Conservation (phyloP, 2,113 vertebrate species). For the Hymenochirus boettgeri region DNA sequence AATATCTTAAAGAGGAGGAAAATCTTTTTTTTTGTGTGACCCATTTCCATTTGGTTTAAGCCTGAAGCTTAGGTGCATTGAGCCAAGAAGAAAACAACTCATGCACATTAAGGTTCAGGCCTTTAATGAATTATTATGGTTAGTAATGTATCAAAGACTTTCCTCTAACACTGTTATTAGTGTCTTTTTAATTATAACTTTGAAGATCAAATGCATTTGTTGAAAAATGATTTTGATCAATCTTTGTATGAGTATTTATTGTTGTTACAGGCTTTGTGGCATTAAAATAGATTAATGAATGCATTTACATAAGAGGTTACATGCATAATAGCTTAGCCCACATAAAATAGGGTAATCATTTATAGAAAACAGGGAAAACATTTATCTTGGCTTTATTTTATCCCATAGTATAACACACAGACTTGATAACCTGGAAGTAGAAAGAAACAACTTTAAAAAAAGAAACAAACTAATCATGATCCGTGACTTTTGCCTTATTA, state of each 20-base stretch:
- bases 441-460: background rate
- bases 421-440: too few species aligned
- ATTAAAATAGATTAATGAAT: too few species aligned
- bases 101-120: constrained; percentile 7
- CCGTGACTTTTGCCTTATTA: too few species aligned
- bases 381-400: too few species aligned
- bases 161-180: constrained; percentile 26
- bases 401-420: too few species aligned
- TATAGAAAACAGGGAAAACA: too few species aligned
- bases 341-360: too few species aligned
- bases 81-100: constrained; percentile 22
- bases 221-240: constrained; percentile 4
- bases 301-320: too few species aligned
- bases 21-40: too few species aligned
- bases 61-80: background rate
- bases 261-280: background rate
- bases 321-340: too few species aligned
- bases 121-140: constrained; percentile 24
- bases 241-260: constrained; percentile 21
- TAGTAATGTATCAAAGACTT: constrained; percentile 19
- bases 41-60: background rate
- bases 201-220: background rate
- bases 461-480: too few species aligned
- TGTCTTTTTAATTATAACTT: constrained; percentile 25
- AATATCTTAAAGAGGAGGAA: too few species aligned